Conservation (phyloP, 2,888 invertebrate species). For the Mythimna loreyi region DNA sequence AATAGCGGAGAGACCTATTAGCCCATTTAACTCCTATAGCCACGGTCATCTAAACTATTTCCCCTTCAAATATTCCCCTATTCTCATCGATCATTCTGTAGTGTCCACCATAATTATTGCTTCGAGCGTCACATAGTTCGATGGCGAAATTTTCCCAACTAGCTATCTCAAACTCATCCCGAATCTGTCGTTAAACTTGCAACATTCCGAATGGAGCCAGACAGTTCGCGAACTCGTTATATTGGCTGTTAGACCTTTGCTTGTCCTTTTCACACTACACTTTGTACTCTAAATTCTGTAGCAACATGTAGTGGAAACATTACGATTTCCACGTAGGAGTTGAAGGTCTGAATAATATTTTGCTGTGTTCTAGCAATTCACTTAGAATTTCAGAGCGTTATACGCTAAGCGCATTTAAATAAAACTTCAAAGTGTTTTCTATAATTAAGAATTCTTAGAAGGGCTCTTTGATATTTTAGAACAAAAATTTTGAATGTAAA, state of each 20-base stretch:
- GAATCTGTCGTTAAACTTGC: slow-evolving; percentile 79
- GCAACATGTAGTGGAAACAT: neutral
- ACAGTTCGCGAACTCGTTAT: slow-evolving; percentile 77
- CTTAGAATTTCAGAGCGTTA: neutral
- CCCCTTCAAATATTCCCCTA: slow-evolving; percentile 20
- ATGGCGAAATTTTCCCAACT: slow-evolving; percentile 55
- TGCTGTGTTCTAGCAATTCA: neutral
- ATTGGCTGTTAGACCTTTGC: slow-evolving; percentile 73
- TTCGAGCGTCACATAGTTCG: slow-evolving; percentile 70
- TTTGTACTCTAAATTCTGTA: slow-evolving; percentile 26
- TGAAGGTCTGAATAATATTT: neutral
- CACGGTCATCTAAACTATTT: slow-evolving; percentile 61
- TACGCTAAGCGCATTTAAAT: neutral
- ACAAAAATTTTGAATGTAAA: slow-evolving; percentile 25
- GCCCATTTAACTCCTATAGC: slow-evolving; percentile 14
- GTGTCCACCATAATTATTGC: slow-evolving; percentile 32
- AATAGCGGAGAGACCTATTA: slow-evolving; percentile 32
- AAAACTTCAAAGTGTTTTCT: neutral
- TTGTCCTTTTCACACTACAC: slow-evolving; percentile 67
- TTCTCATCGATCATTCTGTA: slow-evolving; percentile 24
- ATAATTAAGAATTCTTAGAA: slow-evolving; percentile 13
- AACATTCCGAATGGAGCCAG: slow-evolving; percentile 73
- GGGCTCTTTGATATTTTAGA: slow-evolving; percentile 13
- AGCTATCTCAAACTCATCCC: slow-evolving; percentile 69
- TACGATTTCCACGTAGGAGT: slow-evolving; percentile 1